phyloP scores from a whole-genome alignment of 2,113 vertebrate species.

The Meleagris gallopavo region DNA sequence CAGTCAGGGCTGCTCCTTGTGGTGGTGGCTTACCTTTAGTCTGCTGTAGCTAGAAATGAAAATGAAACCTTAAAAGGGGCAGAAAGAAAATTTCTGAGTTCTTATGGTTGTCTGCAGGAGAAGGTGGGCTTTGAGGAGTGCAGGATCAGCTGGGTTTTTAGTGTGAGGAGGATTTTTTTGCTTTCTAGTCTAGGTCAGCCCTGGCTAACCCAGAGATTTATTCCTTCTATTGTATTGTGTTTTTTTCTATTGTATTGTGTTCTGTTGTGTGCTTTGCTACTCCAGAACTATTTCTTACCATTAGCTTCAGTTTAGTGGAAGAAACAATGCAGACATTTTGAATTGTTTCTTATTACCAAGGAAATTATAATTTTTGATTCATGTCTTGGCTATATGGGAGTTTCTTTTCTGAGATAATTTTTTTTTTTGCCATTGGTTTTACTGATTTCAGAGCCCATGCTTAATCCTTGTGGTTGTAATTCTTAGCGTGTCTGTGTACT shows the following conservation, averaged over 20 bases:
- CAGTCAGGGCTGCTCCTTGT: neutral
- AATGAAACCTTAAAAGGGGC: neutral
- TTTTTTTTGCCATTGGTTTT: neutral
- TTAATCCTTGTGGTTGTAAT: neutral
- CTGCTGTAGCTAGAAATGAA: neutral
- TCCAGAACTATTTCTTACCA: neutral
- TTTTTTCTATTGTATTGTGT: neutral
- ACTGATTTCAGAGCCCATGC: neutral
- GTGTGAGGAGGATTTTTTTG: neutral
- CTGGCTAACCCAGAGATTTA: accelerated
- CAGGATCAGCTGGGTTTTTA: neutral
- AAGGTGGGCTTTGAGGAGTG: neutral
- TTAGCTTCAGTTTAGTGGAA: neutral
- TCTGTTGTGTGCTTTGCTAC: neutral
- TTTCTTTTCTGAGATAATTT: neutral
- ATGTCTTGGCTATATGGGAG: neutral
- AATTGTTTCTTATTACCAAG: neutral
- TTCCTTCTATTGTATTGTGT: neutral
- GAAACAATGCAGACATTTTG: neutral
- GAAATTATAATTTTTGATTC: neutral
- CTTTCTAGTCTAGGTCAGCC: neutral
- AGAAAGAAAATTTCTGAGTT: neutral
- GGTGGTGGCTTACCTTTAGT: neutral
- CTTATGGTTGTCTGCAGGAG: neutral
- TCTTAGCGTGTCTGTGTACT: accelerated